Percentiles rank a stretch among this genome's conserved stretches.
phyloP scores from a whole-genome alignment of 92 coral and sea anemone genomes.

The Actinostola sp. region DNA sequence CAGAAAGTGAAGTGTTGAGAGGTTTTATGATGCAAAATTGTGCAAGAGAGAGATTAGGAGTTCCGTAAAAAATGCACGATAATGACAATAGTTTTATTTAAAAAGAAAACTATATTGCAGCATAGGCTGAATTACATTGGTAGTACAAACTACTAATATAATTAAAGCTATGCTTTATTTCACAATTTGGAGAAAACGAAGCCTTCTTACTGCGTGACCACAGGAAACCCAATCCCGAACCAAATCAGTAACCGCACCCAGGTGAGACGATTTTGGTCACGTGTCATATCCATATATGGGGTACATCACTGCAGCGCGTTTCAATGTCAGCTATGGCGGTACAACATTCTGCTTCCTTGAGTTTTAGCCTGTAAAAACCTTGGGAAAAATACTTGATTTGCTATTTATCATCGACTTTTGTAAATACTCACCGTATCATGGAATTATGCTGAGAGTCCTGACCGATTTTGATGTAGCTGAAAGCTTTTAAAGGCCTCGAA shows the following conservation, averaged over 20 bases:
- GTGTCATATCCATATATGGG: slow-evolving; percentile 53
- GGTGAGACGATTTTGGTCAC: slow-evolving; percentile 14
- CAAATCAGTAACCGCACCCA: slow-evolving; percentile 47
- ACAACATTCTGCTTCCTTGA: slow-evolving; percentile 38
- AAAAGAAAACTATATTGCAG: no score
- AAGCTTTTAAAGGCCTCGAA: slow-evolving; percentile 20
- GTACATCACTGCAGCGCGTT: slow-evolving; percentile 46
- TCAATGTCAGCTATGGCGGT: slow-evolving; percentile 59
- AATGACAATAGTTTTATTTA: no score
- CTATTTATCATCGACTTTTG: slow-evolving; percentile 4
- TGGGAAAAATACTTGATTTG: background rate
- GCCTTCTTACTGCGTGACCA: slow-evolving; percentile 12
- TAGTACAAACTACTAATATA: no score
- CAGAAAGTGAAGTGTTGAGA: no score
- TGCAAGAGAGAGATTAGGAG: no score
- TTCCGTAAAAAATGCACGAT: no score
- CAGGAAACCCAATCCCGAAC: slow-evolving; percentile 26
- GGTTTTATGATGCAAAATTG: no score
- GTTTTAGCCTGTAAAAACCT: slow-evolving; percentile 31
- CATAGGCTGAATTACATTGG: no score
- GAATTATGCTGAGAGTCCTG: slow-evolving; percentile 19
- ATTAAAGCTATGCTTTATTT: no score
- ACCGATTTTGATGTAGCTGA: slow-evolving; percentile 3
- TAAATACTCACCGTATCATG: slow-evolving; percentile 4
- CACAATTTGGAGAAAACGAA: no score